Conservation (phyloP, 2,888 invertebrate genomes). For the Exocentrus adspersus region DNA sequence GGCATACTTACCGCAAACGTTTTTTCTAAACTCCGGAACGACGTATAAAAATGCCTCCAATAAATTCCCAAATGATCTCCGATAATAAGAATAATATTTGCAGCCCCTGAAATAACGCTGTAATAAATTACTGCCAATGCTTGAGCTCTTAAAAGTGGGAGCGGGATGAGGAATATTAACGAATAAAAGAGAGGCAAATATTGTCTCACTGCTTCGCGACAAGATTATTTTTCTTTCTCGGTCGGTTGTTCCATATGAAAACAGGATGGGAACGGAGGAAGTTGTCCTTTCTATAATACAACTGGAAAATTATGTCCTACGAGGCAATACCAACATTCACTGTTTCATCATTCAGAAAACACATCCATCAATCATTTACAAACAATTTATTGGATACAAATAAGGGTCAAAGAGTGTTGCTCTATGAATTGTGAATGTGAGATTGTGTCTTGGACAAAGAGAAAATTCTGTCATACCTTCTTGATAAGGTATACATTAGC, state of each 20-base stretch:
- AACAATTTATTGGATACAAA: no score
- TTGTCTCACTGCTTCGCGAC: constrained; percentile 1
- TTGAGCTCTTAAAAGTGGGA: constrained; percentile 2
- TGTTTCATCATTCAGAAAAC: no score
- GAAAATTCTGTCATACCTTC: no score
- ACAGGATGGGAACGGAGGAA: background rate
- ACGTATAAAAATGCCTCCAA: background rate
- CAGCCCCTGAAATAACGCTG: background rate
- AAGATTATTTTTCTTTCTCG: background rate
- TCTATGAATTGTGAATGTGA: no score
- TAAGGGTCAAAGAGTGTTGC: no score
- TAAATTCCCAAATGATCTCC: background rate
- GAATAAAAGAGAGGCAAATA: constrained; percentile 7
- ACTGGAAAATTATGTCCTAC: background rate
- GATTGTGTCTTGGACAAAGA: no score
- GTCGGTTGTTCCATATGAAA: background rate
- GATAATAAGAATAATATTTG: constrained; percentile 4
- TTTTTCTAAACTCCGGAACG: background rate
- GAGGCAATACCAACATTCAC: no score
- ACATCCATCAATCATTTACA: no score
- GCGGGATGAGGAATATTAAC: background rate
- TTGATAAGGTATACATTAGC: no score
- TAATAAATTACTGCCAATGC: background rate
- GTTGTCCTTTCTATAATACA: background rate
- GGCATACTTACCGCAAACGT: background rate